phyloP scores from a whole-genome alignment of 2,888 invertebrate species.

The Spodoptera littoralis region DNA sequence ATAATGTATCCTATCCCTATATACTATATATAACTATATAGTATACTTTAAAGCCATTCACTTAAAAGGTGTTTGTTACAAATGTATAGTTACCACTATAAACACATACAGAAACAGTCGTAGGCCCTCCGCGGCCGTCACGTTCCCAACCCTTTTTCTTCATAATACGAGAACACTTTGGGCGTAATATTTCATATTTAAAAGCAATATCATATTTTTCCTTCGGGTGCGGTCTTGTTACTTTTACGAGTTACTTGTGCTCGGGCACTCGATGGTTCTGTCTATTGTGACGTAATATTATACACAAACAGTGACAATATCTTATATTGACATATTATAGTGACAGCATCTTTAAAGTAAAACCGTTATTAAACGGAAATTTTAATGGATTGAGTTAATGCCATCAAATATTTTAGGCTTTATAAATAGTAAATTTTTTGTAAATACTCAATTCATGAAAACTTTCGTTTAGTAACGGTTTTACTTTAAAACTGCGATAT shows the following conservation, averaged over 20 bases:
- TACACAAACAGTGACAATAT: too few species aligned
- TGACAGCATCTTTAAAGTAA: too few species aligned
- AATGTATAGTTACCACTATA: slow-evolving; percentile 82
- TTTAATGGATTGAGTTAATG: too few species aligned
- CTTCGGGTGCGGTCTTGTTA: slow-evolving; percentile 64
- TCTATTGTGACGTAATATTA: slow-evolving; percentile 3
- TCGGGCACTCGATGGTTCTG: slow-evolving; percentile 17
- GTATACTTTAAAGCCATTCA: neutral
- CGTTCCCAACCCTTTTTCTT: slow-evolving; percentile 85
- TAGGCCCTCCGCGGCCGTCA: slow-evolving; percentile 68
- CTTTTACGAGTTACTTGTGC: slow-evolving; percentile 50
- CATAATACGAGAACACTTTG: slow-evolving; percentile 77
- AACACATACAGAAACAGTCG: slow-evolving; percentile 72
- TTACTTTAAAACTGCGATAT: too few species aligned
- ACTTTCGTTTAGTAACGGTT: too few species aligned
- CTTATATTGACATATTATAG: too few species aligned
- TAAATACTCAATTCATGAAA: too few species aligned
- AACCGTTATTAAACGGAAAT: too few species aligned
- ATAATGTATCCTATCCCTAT: neutral
- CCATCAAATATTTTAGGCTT: too few species aligned
- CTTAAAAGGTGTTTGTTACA: slow-evolving; percentile 64
- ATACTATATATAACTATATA: too few species aligned
- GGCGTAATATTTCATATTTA: slow-evolving; percentile 84
- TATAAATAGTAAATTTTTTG: too few species aligned
- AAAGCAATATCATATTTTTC: slow-evolving; percentile 84